Base-by-base conservation (phyloP, 2,888 invertebrate genomes). In the Cephalotes varians region DNA sequence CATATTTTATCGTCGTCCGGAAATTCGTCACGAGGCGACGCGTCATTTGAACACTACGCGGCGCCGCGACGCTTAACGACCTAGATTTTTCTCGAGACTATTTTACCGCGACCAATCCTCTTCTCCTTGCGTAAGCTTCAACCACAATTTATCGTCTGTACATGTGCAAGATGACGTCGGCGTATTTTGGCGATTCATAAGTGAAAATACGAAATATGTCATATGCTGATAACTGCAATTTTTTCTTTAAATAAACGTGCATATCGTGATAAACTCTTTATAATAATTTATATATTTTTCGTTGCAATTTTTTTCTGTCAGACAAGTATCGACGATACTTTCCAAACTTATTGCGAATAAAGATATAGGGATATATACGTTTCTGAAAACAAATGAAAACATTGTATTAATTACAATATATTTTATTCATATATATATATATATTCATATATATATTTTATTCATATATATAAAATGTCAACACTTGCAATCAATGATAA, bases 61-160 rank as follows among this genome's bases (percentile, higher is more conserved):
- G 69, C 74, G 81, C 51, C 79, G 81, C 56, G 82, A 54, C 82
- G 80, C 79, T 62, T 81, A 82, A 88, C 83, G 73, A 77, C 74
- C 65, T 77, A 76, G 82, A 85, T 88, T 87, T 88, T 84, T 86
- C 86, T 82, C 80, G 49, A 47, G 47, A 64, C 81, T 81, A 74
- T 84, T 79, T 72, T 79, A 72, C 54, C 73, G 56, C 67, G 73
- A 85, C 85, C 84, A 80, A 87, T 87, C 74, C 83, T 76, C 62
- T 67, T 31, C 69, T 62, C 47, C 56, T 56, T 56, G 47, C 85
- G 58, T 81, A 82, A 87, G 83, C 83, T 86, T 54, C 58, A 58
- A 47, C 79, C 80, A 71, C 85, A 86, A 87, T 84, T 86, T 87
- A 87, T 71, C 37, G 77, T 76, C 60, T 60, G 81, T 47, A 37